Conservation (phyloP, 2,888 invertebrate species). For the Stenurella melanura region DNA sequence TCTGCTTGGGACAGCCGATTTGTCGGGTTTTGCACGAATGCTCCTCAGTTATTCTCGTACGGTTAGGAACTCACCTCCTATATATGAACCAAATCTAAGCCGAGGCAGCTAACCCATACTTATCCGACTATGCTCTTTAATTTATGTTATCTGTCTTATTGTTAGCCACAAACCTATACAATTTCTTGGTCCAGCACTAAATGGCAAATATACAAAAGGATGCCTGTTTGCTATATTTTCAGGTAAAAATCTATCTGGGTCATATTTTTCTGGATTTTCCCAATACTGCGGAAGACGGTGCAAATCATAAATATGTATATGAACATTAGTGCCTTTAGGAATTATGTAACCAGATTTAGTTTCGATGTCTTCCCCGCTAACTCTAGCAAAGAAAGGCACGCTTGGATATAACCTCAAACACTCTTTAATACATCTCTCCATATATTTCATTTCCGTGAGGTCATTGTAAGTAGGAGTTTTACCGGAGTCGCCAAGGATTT, state of each 20-base stretch:
- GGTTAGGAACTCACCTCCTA: no score
- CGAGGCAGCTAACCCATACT: no score
- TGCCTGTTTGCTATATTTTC: slow-evolving; percentile 70
- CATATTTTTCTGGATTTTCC: slow-evolving; percentile 69
- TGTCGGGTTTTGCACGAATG: no score
- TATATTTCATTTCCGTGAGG: slow-evolving; percentile 76
- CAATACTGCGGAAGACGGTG: slow-evolving; percentile 73
- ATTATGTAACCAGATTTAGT: slow-evolving; percentile 66
- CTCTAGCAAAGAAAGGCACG: slow-evolving; percentile 79
- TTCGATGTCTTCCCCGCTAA: slow-evolving; percentile 53
- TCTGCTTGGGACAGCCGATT: no score
- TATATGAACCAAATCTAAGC: no score
- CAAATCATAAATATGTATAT: slow-evolving; percentile 66
- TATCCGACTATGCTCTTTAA: no score
- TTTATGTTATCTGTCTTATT: no score
- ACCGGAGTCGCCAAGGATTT: slow-evolving; percentile 65
- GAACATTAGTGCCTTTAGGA: slow-evolving; percentile 61
- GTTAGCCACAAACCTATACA: slow-evolving; percentile 64
- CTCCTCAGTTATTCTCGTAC: no score
- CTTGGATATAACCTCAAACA: slow-evolving; percentile 80
- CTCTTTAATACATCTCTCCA: slow-evolving; percentile 78
- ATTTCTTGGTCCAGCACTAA: slow-evolving; percentile 72
- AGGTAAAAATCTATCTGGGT: slow-evolving; percentile 69
- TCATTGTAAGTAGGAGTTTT: slow-evolving; percentile 74
- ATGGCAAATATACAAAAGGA: slow-evolving; percentile 71